A percentile compares a stretch with the other conserved stretches of the same genome.
phyloP scores from a whole-genome alignment of 2,797 vertebrate genomes.

The Dicrostonyx torquatus region DNA sequence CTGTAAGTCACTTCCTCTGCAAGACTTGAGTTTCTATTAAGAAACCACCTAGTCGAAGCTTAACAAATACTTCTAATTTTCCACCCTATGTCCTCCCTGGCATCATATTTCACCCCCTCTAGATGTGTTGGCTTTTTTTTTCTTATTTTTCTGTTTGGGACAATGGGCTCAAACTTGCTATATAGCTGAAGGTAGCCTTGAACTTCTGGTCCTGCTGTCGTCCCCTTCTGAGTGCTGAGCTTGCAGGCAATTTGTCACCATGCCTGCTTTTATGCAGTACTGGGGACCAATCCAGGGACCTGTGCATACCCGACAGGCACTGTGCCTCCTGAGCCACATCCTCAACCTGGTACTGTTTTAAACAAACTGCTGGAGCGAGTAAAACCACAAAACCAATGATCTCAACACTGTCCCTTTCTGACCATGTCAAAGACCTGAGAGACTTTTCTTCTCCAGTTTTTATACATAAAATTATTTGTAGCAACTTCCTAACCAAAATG shows the following conservation, averaged over 20 bases:
- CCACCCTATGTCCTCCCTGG: background rate
- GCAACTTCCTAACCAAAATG: background rate
- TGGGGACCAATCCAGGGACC: background rate
- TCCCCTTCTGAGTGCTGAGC: background rate
- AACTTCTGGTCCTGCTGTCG: background rate
- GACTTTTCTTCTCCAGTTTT: background rate
- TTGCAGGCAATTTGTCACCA: background rate
- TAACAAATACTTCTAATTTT: background rate
- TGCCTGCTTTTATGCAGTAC: background rate
- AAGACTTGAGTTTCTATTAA: background rate
- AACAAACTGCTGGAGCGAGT: background rate
- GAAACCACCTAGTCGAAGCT: background rate
- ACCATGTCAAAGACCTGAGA: background rate
- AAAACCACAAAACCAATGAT: background rate
- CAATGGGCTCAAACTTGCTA: background rate
- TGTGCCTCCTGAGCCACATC: background rate
- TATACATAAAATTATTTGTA: slow-evolving; percentile 28
- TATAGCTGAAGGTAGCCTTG: background rate
- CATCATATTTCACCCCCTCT: background rate
- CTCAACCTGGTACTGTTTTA: background rate
- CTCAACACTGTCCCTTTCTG: background rate
- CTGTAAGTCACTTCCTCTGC: background rate
- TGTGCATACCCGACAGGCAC: background rate
- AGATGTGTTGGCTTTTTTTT: background rate
- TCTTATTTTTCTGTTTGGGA: background rate